Conservation (phyloP, 1,140 invertebrate species). For the Kradibia gibbosae region DNA sequence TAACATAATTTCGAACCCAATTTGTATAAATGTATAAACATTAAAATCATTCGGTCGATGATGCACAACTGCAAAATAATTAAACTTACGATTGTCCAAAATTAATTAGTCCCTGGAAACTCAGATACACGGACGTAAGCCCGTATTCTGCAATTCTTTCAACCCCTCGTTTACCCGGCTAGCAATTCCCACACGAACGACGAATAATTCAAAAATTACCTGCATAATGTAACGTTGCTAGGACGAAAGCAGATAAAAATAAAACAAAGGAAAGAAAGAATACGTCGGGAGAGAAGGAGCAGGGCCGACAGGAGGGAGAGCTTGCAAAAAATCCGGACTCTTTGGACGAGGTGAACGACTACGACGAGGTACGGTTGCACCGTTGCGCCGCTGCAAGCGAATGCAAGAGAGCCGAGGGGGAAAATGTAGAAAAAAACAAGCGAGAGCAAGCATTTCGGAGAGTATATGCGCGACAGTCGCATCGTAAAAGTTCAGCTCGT, state of each 20-base stretch:
- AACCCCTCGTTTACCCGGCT: background rate
- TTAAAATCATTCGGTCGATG: constrained; percentile 32
- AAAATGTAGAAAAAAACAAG: constrained; percentile 29
- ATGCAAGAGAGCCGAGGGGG: constrained; percentile 40
- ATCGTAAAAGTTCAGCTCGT: constrained; percentile 52
- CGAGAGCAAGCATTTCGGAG: constrained; percentile 24
- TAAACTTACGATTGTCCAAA: constrained; percentile 43
- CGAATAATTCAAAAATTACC: constrained; percentile 51
- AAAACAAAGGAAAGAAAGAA: background rate
- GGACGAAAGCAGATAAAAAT: constrained; percentile 10
- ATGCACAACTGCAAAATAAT: constrained; percentile 38
- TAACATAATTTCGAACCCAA: constrained; percentile 29
- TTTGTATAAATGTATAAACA: constrained; percentile 34
- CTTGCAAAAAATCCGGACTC: constrained; percentile 9
- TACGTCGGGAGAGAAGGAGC: background rate
- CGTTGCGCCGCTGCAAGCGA: constrained; percentile 44
- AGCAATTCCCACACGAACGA: constrained; percentile 38
- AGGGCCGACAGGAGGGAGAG: background rate
- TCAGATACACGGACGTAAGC: background rate
- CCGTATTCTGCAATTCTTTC: constrained; percentile 35
- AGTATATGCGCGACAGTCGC: constrained; percentile 46
- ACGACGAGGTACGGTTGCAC: background rate
- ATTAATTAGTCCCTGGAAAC: constrained; percentile 35
- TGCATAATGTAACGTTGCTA: constrained; percentile 50
- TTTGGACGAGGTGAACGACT: constrained; percentile 20